Conservation (phyloP, 2,797 vertebrate species). For the Eulemur rubriventer region DNA sequence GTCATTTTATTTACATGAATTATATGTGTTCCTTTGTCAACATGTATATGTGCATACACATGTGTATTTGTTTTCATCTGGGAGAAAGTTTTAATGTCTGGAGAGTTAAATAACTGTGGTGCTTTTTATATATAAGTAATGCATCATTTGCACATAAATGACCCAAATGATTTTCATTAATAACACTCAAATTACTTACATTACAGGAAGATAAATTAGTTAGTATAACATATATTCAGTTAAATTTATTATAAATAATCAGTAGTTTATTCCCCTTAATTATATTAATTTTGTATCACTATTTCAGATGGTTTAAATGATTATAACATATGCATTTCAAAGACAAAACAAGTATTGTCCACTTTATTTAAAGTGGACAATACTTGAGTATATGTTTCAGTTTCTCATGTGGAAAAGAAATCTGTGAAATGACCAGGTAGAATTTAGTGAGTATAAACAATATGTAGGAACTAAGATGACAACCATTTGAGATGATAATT, state of each 20-base stretch:
- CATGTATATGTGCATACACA: too few species aligned
- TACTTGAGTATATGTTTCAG: not conserved
- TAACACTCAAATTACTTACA: constrained; percentile 77
- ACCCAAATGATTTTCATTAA: constrained; percentile 84
- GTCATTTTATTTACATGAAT: not conserved
- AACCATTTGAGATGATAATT: not conserved
- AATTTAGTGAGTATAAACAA: not conserved
- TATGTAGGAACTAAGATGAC: not conserved
- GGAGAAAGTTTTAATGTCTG: not conserved
- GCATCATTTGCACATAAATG: constrained; percentile 78
- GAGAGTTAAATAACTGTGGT: not conserved
- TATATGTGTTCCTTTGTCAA: not conserved
- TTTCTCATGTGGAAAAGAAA: not conserved
- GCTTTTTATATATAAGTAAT: constrained; percentile 42
- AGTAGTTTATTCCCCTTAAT: constrained; percentile 81
- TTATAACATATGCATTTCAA: constrained; percentile 68
- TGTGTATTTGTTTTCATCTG: not conserved
- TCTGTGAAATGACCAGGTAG: not conserved
- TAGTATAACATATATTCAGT: constrained; percentile 80
- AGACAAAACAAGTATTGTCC: too few species aligned
- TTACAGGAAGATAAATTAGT: constrained; percentile 83
- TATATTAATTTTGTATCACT: constrained; percentile 64
- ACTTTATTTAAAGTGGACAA: constrained; percentile 29
- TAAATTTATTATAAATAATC: constrained; percentile 83
- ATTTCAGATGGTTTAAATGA: constrained; percentile 65